Percentiles rank a stretch among this genome's conserved stretches.
phyloP scores from a whole-genome alignment of 2,888 invertebrate genomes.

The Cerastis leucographa region DNA sequence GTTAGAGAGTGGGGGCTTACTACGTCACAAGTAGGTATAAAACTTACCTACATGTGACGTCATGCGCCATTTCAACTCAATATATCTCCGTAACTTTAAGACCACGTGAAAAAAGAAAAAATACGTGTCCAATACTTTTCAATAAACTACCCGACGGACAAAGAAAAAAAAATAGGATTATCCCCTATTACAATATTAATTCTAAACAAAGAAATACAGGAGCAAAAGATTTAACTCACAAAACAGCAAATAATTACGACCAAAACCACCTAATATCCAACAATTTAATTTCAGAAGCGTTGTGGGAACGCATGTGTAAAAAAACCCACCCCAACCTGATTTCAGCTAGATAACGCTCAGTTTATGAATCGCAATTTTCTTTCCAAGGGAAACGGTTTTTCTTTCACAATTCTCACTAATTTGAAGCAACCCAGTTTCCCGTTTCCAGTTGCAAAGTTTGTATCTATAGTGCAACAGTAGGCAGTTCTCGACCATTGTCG shows the following conservation, averaged over 20 bases:
- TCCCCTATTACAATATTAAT: not conserved
- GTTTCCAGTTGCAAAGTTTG: slow-evolving; percentile 69
- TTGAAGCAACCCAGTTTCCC: slow-evolving; percentile 73
- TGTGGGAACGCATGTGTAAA: slow-evolving; percentile 8
- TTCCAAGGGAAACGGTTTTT: slow-evolving; percentile 56
- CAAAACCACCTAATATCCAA: not conserved
- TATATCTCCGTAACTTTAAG: no score
- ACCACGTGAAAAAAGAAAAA: no score
- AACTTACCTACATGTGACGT: no score
- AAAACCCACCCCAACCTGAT: slow-evolving; percentile 25
- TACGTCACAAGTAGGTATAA: no score
- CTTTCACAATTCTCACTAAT: slow-evolving; percentile 69
- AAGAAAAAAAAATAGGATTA: no score
- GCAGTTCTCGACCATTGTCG: slow-evolving; percentile 69
- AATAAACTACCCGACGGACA: no score
- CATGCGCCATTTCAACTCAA: no score
- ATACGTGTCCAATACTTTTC: no score
- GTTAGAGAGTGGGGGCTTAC: no score
- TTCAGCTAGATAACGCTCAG: slow-evolving; percentile 39
- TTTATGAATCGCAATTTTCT: slow-evolving; percentile 61
- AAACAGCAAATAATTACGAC: not conserved
- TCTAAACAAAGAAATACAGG: not conserved
- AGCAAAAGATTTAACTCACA: not conserved
- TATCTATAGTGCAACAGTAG: slow-evolving; percentile 68
- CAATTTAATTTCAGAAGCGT: not conserved